Conservation (phyloP, 2,797 vertebrate species). For the Microcaecilia unicolor region DNA sequence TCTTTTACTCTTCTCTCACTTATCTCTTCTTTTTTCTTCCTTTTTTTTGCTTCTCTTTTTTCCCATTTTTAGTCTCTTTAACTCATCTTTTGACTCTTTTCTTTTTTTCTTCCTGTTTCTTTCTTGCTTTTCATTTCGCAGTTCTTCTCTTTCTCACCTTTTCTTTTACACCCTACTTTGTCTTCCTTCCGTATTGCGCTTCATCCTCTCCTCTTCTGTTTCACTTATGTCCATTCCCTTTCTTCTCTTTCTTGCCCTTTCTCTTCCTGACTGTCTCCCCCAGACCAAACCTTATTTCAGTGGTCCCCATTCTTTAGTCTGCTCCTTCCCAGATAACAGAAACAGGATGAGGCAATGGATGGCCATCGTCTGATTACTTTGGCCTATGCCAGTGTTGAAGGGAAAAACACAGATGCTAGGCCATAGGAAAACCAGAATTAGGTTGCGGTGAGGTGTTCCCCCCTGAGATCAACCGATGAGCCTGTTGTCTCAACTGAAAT, state of each 20-base stretch:
- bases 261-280: conserved; percentile 14
- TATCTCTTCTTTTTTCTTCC: conserved; percentile 1
- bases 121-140: neutral
- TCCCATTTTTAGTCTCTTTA: neutral
- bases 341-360: no score
- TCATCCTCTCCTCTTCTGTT: no score
- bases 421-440: no score
- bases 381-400: no score
- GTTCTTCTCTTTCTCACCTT: neutral
- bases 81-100: conserved; percentile 16
- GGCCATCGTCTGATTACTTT: no score
- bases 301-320: no score
- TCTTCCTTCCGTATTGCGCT: neutral
- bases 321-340: no score
- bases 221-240: neutral
- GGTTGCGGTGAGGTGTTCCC: no score
- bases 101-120: neutral
- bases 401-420: no score
- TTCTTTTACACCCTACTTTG: neutral
- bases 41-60: neutral
- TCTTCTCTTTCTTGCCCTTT: conserved; percentile 1
- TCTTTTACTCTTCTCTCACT: conserved; percentile 12
- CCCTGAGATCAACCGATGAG: no score
- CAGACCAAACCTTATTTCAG: conserved; percentile 6
- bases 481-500: no score